Evolutionary conservation across 2,888 invertebrate species (phyloP), one percentile per base, ranked within the genome.

Genomic region (Lacanobia wlatinum): DNA sequence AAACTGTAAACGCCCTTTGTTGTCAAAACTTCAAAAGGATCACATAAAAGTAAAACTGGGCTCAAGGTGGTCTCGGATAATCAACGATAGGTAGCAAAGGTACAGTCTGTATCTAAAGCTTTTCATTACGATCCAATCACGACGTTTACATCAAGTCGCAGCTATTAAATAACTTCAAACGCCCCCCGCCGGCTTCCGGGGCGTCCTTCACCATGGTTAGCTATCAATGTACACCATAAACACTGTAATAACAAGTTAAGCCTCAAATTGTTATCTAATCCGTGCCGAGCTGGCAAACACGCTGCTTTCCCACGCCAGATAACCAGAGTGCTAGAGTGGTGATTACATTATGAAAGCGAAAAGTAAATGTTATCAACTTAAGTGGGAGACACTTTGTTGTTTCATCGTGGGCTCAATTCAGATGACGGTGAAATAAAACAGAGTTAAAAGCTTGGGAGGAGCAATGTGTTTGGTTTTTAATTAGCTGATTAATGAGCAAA

Each of bases 241-340:
- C 74, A 83, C 46, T 68, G 68, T 78, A 76, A 70, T 65, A 73
- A 64, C 67, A 64, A 68, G 84, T 76, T 79, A 85, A 84, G 68
- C 72, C 74, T 72, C 77, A 76, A 76, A 82, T 77, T 71, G 74
- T 90, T 89, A 92, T 92, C 92, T 92, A 88, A 92, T 89, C 92
- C 80, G 55, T 64, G 70, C 64, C 62, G 74, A 66, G 73, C 74
- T 61, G 58, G 68, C 84, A 90, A 89, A 88, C 87, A 87, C 71
- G 83, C 78, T 85, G 84, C 88, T 87, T 93, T 93, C 93, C 92
- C 93, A 93, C 92, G 92, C 70, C 61, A 77, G 90, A 92, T 92
- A 91, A 88, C 81, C 74, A 67, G 83, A 91, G 90, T 90, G 92
- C 85, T 85, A 71, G 75, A 82, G 87, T 91, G 83, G 70, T 85